phyloP scores from a whole-genome alignment of 1,140 invertebrate species.

The Notospermus geniculatus region DNA sequence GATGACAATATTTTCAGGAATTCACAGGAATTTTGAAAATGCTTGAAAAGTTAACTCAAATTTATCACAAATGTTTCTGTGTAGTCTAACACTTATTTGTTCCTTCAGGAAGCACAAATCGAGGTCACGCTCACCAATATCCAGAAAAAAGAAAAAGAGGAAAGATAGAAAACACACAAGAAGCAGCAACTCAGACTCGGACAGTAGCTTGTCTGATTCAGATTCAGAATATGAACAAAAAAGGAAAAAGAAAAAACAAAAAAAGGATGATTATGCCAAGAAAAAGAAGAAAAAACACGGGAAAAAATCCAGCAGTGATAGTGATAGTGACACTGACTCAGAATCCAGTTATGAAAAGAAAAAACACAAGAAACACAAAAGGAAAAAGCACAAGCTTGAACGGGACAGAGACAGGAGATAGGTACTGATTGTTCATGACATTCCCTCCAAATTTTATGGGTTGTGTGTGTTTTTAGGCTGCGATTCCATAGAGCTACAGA shows the following conservation, averaged over 20 bases:
- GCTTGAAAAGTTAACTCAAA: too few species aligned
- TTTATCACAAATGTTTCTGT: too few species aligned
- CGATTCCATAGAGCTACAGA: too few species aligned
- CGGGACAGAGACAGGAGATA: conserved; percentile 12
- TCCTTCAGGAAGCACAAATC: not conserved
- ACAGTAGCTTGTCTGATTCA: not conserved
- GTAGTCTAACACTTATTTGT: too few species aligned
- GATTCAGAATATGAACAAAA: not conserved
- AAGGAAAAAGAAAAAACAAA: conserved; percentile 12
- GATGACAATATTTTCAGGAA: too few species aligned
- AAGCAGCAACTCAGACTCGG: not conserved
- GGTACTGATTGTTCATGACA: too few species aligned
- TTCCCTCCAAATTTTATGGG: too few species aligned
- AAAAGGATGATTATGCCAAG: not conserved
- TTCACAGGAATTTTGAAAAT: too few species aligned
- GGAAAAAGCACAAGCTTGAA: conserved; percentile 10
- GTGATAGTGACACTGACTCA: not conserved
- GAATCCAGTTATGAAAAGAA: not conserved
- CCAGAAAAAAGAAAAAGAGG: not conserved
- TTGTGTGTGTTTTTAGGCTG: too few species aligned
- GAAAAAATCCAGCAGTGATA: conserved; percentile 5
- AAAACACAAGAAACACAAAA: conserved; percentile 24
- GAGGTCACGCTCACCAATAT: conserved; percentile 2
- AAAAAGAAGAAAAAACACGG: not conserved
- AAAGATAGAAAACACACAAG: not conserved